A percentile compares a stretch with the other conserved stretches of the same genome.
Conservation (phyloP, 2,797 vertebrate species). For the Propithecus deckenii region DNA sequence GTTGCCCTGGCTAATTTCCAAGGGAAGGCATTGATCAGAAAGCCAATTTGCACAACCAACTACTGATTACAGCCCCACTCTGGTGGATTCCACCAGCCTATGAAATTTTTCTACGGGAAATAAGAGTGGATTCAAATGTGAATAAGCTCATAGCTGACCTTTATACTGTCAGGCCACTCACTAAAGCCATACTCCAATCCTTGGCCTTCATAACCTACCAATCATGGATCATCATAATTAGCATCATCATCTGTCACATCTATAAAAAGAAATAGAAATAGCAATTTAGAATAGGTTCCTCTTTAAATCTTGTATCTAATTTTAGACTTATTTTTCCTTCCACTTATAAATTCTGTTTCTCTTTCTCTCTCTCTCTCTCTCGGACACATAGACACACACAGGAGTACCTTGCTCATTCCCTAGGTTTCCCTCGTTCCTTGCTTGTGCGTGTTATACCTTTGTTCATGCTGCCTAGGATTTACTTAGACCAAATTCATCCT, state of each 20-base stretch:
- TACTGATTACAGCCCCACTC: background rate
- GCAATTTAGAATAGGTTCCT: background rate
- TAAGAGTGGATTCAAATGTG: background rate
- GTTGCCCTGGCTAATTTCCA: background rate
- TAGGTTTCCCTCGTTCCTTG: background rate
- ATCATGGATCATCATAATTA: background rate
- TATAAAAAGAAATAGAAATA: background rate
- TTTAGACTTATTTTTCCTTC: slow-evolving; percentile 13
- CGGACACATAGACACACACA: too few relatives aligned
- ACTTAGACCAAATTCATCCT: background rate
- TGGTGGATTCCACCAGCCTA: background rate
- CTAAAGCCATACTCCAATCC: background rate
- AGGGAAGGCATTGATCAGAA: background rate
- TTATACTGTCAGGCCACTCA: background rate
- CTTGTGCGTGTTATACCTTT: background rate
- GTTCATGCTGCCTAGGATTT: background rate
- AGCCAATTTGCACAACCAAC: background rate
- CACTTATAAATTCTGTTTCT: background rate
- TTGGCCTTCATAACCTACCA: background rate
- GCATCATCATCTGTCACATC: background rate
- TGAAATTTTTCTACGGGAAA: background rate
- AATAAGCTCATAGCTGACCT: background rate
- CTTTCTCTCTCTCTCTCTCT: too few relatives aligned
- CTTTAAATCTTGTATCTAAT: background rate
- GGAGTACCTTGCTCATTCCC: background rate